Base-by-base conservation (phyloP, 2,888 invertebrate species). In the Arrhopalites spinosus region DNA sequence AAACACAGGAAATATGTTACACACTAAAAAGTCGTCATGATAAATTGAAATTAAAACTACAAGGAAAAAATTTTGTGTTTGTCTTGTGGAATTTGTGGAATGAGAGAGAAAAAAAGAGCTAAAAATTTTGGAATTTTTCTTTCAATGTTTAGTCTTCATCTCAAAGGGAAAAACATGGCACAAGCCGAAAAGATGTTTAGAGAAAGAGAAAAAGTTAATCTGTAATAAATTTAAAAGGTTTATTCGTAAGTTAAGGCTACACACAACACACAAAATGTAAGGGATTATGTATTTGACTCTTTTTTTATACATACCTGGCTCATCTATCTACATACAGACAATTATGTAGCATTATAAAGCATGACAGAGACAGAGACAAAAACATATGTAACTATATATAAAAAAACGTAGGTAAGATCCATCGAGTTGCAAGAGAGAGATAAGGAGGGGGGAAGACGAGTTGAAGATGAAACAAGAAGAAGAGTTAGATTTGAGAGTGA, bases 401-500 rank as follows among this genome's bases (percentile, higher is more conserved):
- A 53, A 23, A 2, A 50, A 17, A 15, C 15, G 50, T 8, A 50
- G 3, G 20, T n/a, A 53, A 23, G 59, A 59, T 7, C 23, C 25
- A 59, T 36, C 5, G 36, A 25, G 27, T 15, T 25, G 59, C 13
- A 27, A 59, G 59, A 23, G 45, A 36, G 36, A 36, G 64, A 66
- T 3, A 66, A 29, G 29, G 43, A 66, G 66, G 17, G 30, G 8
- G 15, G 30, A 29, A 29, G 63, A 29, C 13, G 63, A 29, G 63
- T 17, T 27, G 63, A 29, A 29, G 63, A n/a, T 20, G 30, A 23
- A 59, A 59, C 11, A 27, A n/a, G 29, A 59, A 11, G 25, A 50
- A 50, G 71, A 70, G 17, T 63, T 47, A 27, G 59, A 36, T 36
- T 30, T 53, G 69, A 53, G 53, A 69, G 69, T 78, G 80, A 80